Base-by-base conservation (phyloP, 2,113 vertebrate species). In the Megaleporinus macrocephalus region DNA sequence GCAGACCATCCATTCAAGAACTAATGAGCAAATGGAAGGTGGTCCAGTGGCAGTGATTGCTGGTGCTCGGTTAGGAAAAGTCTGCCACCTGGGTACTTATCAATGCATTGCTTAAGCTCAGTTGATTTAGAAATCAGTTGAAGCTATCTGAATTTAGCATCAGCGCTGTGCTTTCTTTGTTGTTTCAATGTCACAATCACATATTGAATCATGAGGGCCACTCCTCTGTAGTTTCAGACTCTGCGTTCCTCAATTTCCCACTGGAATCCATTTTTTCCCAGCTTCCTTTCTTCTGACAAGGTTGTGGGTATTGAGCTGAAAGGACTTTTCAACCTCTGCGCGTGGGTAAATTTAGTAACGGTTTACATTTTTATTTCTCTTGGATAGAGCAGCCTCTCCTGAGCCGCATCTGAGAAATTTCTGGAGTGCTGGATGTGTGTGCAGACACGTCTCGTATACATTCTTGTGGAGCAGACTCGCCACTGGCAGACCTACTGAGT, bases 191-290 rank as follows among this genome's bases (percentile, higher is more conserved):
- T 41, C 10, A 22, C 30, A 41, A 36, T 22, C 22, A 66, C 16
- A 41, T n/a, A 69, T 44, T 44, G 41, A 44, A 44, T 22, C 13
- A 41, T 74, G 47, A 73, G 57, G 73, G 72, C 16, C 61, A 33
- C 61, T 75, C 30, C 49, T 55, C 27, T 26, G 41, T 55, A 66
- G 36, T 63, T 66, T 51, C 59, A 63, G 36, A 68, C 89, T 86
- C 76, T 79, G 41, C 85, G 81, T 83, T 71, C 82, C 76, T 22
- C 63, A 76, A 53, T 51, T 78, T 88, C 86, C 86, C 84, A 57
- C 74, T 36, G 82, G 83, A 88, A 89, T 90, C 80, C 70, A 85
- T 89, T 89, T 86, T 89, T 86, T 89, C 85, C 81, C 61, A 72
- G 68, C 74, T 89, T 84, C 49, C 47, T 86, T 75, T 81, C 79